A percentile compares a stretch with the other conserved stretches of the same genome.
phyloP scores from a whole-genome alignment of 1,140 invertebrate species.

The Akabosia matsudoensis region DNA sequence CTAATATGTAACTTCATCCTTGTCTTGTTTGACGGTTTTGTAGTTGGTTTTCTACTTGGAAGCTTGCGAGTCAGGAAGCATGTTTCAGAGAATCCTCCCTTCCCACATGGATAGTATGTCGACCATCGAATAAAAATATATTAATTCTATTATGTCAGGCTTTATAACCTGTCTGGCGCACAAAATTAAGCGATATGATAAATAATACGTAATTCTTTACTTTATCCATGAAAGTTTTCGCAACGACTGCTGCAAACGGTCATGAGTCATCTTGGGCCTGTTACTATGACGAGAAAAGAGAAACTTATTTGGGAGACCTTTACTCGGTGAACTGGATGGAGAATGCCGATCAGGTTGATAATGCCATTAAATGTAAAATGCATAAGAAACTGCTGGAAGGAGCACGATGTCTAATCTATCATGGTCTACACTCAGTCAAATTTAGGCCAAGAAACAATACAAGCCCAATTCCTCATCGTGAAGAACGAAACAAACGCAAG shows the following conservation, averaged over 20 bases:
- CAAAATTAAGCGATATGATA: too few species aligned
- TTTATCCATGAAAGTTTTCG: too few species aligned
- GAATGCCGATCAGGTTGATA: slow-evolving; percentile 61
- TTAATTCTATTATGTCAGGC: neutral
- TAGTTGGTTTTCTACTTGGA: slow-evolving; percentile 65
- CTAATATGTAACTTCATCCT: too few species aligned
- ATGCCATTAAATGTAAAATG: too few species aligned
- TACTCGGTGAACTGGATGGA: slow-evolving; percentile 69
- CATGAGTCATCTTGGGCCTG: slow-evolving; percentile 62
- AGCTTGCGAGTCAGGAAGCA: slow-evolving; percentile 66
- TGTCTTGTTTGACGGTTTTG: slow-evolving; percentile 46
- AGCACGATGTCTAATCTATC: too few species aligned
- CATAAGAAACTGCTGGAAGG: neutral
- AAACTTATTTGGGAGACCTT: slow-evolving; percentile 61
- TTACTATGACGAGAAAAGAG: slow-evolving; percentile 56
- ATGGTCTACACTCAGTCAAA: too few species aligned
- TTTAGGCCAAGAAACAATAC: slow-evolving; percentile 56
- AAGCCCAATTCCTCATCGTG: slow-evolving; percentile 59
- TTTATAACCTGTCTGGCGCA: too few species aligned
- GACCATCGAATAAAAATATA: slow-evolving; percentile 42
- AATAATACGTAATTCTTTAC: too few species aligned
- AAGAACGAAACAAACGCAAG: slow-evolving; percentile 61
- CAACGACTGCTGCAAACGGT: slow-evolving; percentile 63
- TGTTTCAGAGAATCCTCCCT: slow-evolving; percentile 62
- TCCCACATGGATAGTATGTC: slow-evolving; percentile 59